Evolutionary conservation across 35 echinoderm and acorn worm genomes (phyloP).

Genomic region (Anneissia japonica): DNA sequence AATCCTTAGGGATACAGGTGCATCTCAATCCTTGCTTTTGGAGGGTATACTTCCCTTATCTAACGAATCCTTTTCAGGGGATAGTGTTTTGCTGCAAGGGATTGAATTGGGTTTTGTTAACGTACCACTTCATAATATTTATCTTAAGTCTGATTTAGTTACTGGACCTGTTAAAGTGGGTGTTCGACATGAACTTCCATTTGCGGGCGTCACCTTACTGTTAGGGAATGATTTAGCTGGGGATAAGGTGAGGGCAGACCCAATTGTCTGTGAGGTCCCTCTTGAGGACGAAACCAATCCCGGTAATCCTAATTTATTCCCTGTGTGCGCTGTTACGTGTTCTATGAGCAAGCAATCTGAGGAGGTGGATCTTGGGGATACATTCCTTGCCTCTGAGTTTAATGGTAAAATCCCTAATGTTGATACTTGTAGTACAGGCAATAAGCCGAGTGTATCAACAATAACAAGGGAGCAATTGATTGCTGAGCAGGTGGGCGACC

Average conservation of each 20-base stretch:
- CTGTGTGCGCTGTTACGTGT: not conserved
- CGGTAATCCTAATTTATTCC: not conserved
- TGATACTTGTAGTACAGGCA: not conserved
- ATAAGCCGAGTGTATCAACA: not conserved
- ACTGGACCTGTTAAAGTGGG: not conserved
- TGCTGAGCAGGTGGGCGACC: not conserved
- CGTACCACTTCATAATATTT: not conserved
- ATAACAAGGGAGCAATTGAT: not conserved
- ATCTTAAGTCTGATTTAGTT: not conserved
- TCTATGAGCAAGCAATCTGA: not conserved
- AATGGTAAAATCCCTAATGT: not conserved
- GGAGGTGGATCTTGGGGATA: not conserved
- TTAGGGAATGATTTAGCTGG: slow-evolving; percentile 15
- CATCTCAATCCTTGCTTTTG: slow-evolving; percentile 11
- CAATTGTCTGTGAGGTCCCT: not conserved
- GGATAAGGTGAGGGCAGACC: not conserved
- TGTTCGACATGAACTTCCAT: not conserved
- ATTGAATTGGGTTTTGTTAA: not conserved
- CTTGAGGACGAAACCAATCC: not conserved
- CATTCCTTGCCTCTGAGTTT: not conserved
- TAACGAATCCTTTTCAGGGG: not conserved
- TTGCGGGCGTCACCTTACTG: not conserved
- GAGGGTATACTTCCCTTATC: not conserved
- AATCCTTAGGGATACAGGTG: slow-evolving; percentile 24
- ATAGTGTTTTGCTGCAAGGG: not conserved